These are phyloP conservation scores for Leptinotarsa haldemani DNA, from an alignment of 2,888 invertebrate species.

Conservation along the genomic window DNA sequence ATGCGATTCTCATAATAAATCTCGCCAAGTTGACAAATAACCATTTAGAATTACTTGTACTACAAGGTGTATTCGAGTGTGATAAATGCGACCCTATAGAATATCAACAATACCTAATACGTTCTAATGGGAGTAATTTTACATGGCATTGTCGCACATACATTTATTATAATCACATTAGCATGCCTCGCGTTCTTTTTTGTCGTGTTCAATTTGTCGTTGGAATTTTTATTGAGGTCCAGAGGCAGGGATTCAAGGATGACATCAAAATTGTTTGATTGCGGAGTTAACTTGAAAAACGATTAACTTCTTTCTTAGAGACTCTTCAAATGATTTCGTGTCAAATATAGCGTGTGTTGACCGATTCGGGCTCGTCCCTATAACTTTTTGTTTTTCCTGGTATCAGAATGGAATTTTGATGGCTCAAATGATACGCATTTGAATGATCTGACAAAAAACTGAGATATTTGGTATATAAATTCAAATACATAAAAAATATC, in stretches of 20 bases:
- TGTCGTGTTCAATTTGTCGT: constrained; percentile 27
- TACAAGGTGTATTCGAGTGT: constrained; percentile 54
- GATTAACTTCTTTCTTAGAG: not conserved
- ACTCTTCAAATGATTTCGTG: not conserved
- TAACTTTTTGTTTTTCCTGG: too few relatives aligned
- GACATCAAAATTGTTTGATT: constrained; percentile 5
- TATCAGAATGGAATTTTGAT: too few relatives aligned
- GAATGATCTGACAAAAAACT: too few relatives aligned
- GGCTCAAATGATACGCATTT: too few relatives aligned
- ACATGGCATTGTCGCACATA: constrained; percentile 54
- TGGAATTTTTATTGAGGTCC: constrained; percentile 25
- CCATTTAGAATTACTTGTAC: constrained; percentile 51
- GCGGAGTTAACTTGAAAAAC: not conserved
- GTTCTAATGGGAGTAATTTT: constrained; percentile 56
- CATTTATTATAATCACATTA: constrained; percentile 57
- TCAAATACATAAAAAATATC: too few relatives aligned
- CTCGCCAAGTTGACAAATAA: constrained; percentile 56
- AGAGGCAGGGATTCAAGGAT: constrained; percentile 13
- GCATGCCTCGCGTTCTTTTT: constrained; percentile 30
- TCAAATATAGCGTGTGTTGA: too few relatives aligned
- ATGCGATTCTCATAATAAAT: constrained; percentile 57
- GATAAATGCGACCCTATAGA: constrained; percentile 55
- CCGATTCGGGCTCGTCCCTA: too few relatives aligned
- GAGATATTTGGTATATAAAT: too few relatives aligned
- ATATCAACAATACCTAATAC: constrained; percentile 57